Conservation (phyloP, 2,113 vertebrate genomes). For the Tupaia tana region DNA sequence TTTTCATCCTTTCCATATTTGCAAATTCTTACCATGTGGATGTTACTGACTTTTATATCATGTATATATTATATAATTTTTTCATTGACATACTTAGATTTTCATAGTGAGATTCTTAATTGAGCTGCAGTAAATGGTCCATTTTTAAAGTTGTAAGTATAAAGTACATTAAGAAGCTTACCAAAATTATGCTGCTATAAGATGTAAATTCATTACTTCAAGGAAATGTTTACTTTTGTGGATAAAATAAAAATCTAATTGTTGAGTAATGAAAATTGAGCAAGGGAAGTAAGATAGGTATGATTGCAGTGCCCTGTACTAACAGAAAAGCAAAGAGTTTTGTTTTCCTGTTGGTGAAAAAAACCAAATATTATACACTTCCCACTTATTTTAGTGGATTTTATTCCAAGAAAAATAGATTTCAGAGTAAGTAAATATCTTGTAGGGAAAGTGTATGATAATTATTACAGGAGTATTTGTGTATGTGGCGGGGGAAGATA, state of each 20-base stretch:
- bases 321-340: conserved; percentile 30
- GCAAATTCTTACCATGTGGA: not conserved
- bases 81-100: conserved; percentile 33
- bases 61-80: not conserved
- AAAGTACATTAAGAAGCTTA: conserved; percentile 26
- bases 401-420: conserved; percentile 58
- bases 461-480: not conserved
- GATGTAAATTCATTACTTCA: conserved; percentile 26
- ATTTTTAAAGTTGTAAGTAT: conserved; percentile 51
- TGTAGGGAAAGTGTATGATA: not conserved
- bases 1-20: conserved; percentile 48
- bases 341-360: not conserved
- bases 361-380: not conserved
- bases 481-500: too few species aligned
- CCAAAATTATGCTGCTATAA: conserved; percentile 18
- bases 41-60: not conserved
- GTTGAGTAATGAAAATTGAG: conserved; percentile 54
- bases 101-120: conserved; percentile 53
- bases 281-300: not conserved
- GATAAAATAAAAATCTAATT: conserved; percentile 23
- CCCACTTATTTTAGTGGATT: conserved; percentile 25
- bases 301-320: not conserved
- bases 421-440: conserved; percentile 57
- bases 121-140: conserved; percentile 11
- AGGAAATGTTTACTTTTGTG: conserved; percentile 32